Conservation (phyloP, 2,113 vertebrate species). For the Suncus etruscus region DNA sequence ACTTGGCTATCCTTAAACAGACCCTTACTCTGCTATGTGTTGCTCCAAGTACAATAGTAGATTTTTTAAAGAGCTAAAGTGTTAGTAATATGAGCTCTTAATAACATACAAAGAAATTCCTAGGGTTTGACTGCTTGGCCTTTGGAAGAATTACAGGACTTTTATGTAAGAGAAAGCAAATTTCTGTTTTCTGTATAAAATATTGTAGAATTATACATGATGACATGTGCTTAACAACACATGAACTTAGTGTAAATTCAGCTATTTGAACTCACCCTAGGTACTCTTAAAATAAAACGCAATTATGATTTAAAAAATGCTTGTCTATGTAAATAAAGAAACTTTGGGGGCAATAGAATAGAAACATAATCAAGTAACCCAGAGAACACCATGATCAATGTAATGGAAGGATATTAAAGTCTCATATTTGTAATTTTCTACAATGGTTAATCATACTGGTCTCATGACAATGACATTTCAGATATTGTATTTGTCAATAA, state of each 20-base stretch:
- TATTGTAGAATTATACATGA: background rate
- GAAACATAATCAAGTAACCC: background rate
- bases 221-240: background rate
- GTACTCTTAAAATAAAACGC: background rate
- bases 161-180: slow-evolving; percentile 53
- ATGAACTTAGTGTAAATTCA: background rate
- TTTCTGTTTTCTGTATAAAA: slow-evolving; percentile 20
- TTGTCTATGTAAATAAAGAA: background rate
- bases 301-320: background rate
- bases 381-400: background rate
- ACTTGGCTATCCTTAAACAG: slow-evolving; percentile 29
- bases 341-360: background rate
- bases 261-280: background rate
- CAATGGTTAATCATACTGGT: background rate
- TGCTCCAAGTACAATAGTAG: background rate
- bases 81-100: slow-evolving; percentile 27
- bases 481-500: background rate
- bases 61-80: slow-evolving; percentile 17
- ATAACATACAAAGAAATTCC: background rate
- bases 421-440: background rate
- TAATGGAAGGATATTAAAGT: background rate
- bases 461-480: background rate
- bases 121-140: slow-evolving; percentile 38
- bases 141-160: slow-evolving; percentile 61
- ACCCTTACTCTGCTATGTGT: background rate